Evolutionary conservation across 1,140 invertebrate genomes (phyloP), one percentile per base, ranked within the genome.

Genomic region (Contarinia nasturtii): DNA sequence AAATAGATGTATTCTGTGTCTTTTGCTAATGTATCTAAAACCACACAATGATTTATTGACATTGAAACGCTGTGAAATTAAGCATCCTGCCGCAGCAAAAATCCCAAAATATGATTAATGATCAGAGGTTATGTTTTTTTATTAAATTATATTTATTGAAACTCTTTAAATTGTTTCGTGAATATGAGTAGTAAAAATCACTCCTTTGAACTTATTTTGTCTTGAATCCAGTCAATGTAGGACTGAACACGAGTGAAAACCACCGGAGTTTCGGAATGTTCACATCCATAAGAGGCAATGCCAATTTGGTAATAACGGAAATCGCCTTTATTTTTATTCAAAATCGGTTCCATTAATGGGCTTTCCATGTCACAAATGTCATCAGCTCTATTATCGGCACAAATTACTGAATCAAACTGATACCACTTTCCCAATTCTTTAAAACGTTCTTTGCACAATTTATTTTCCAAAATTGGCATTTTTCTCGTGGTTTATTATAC

Each of bases 221-320:
- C 11, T 14, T 2, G 1, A 12, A 73, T 64, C 68, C 69, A 73
- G 1, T 73, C 64, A 0, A 71, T 37, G 52, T 67, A 79, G 12
- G 62, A 46, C 11, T 68, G 68, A 2, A 86, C 75, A 50, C 73
- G 66, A 0, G 79, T 75, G 54, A 86, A 86, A 8, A 86, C 75
- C 0, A 82, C 83, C 0, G 82, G 81, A 50, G 65, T 76, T 2
- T 71, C 70, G 1, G 67, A 61, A 50, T 72, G 68, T 2, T 77
- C 81, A 54, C 81, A 84, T 3, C 82, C 80, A 54, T 73, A 83
- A 8, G 79, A 82, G 1, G 84, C 77, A 0, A 84, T 67, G 2
- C 81, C 82, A 27, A 79, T 67, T 43, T 43, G 41, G 17, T 40
- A 40, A 18, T 15, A 40, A 15, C 37, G 37, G 12, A 40, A 40